A percentile compares a stretch with the other conserved stretches of the same genome.
phyloP scores from a whole-genome alignment of 2,113 vertebrate genomes.

The Lagopus leucura region DNA sequence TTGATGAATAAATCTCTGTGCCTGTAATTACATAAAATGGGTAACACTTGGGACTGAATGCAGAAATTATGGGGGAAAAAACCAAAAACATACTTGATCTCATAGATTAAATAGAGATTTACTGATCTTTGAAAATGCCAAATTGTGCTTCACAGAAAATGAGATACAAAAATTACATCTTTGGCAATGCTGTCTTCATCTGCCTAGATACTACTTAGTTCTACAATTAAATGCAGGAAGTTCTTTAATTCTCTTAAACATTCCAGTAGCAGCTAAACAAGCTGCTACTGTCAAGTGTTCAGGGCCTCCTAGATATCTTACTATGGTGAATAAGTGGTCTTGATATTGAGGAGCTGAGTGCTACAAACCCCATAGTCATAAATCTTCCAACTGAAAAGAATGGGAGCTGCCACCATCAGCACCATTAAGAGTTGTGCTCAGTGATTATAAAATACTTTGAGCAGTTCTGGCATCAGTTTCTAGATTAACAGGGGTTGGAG shows the following conservation, averaged over 20 bases:
- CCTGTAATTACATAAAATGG: neutral
- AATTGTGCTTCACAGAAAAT: neutral
- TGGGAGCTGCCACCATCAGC: neutral
- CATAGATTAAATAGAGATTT: neutral
- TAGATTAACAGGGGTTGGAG: neutral
- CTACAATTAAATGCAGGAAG: neutral
- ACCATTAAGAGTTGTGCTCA: fast-evolving
- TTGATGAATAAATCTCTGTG: neutral
- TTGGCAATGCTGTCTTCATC: neutral
- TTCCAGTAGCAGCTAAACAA: neutral
- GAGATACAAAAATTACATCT: neutral
- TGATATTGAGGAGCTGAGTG: neutral
- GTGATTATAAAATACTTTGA: neutral
- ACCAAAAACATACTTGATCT: fast-evolving
- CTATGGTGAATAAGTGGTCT: neutral
- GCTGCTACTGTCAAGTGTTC: neutral
- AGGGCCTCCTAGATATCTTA: slow-evolving; percentile 8
- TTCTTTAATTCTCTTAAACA: slow-evolving; percentile 18
- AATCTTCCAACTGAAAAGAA: neutral
- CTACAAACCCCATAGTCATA: neutral
- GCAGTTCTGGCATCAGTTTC: neutral
- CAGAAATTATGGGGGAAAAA: neutral
- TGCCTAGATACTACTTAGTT: neutral
- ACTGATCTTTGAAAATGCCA: neutral
- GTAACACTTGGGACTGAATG: neutral